Evolutionary conservation across 2,113 vertebrate species (phyloP).

Genomic region (Pelecanoides urinatrix): DNA sequence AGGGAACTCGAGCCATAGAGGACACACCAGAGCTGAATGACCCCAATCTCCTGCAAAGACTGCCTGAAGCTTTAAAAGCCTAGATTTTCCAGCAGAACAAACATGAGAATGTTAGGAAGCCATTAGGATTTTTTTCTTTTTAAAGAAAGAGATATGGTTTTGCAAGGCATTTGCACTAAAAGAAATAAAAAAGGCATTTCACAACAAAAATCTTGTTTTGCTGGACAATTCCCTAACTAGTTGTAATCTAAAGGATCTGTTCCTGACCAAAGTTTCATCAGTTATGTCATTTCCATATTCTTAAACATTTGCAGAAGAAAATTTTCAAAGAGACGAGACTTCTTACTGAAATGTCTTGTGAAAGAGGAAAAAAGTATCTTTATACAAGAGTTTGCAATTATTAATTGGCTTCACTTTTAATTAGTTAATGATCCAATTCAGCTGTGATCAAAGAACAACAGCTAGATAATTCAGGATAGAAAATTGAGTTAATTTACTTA

Average conservation of each 20-base stretch:
- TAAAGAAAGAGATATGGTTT: background rate
- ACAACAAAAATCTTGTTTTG: background rate
- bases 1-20: accelerated
- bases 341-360: background rate
- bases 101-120: accelerated
- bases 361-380: background rate
- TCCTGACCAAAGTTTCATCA: background rate
- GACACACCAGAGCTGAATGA: background rate
- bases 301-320: background rate
- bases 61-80: background rate
- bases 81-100: background rate
- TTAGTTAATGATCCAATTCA: conserved; percentile 68
- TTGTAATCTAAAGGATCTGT: background rate
- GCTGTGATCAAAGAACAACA: conserved; percentile 66
- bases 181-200: background rate
- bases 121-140: background rate
- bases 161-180: background rate
- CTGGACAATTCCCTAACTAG: background rate
- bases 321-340: background rate
- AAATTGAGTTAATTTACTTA: conserved; percentile 61
- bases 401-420: conserved; percentile 61
- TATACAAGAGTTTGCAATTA: background rate
- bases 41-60: background rate
- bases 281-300: background rate
- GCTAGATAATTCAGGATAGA: conserved; percentile 56